Evolutionary conservation across 1,140 invertebrate species (phyloP), one percentile per base, ranked within the genome.

Genomic region (Drosophila bocqueti): DNA sequence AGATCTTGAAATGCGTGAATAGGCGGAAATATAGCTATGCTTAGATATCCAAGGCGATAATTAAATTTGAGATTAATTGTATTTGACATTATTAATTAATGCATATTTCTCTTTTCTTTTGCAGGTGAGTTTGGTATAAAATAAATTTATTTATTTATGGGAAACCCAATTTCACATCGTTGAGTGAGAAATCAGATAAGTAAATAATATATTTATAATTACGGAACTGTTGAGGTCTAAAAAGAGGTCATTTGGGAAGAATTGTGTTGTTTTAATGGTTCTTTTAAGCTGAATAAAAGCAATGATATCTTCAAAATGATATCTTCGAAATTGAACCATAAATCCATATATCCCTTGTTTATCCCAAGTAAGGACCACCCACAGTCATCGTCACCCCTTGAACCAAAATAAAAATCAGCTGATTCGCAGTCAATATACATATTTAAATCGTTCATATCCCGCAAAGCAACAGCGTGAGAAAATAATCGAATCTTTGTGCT

Each of bases 381-480:
- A 26, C 21, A 61, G 21, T 16, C 38, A 31, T 47, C 18, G 13
- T 15, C 43, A 67, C 34, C 59, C 42, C n/a, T 1, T 66, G 8
- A n/a, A 42, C 29, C 16, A 26, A 47, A 69, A 47, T 29, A 36
- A 73, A 36, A 60, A 50, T 43, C 69, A 73, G 38, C 67, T 72
- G 67, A 15, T 50, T 72, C 13, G 3, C 8, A 13, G n/a, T 40
- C 54, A 42, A 15, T 18, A 59, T 21, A 65, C n/a, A 49, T 15
- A 65, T 50, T 66, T 34, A 24, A 40, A 50, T 43, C 16, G 42
- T 52, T 45, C 8, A 31, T 36, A 36, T 52, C 49, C n/a, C 36
- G 36, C n/a, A 50, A 45, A 52, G 71, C 71, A 73, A 74, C 71
- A 74, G 67, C 55, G 18, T 74, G 38, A 40, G 55, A 74, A 74